phyloP scores from a whole-genome alignment of 2,113 vertebrate genomes.

The Numenius arquata region DNA sequence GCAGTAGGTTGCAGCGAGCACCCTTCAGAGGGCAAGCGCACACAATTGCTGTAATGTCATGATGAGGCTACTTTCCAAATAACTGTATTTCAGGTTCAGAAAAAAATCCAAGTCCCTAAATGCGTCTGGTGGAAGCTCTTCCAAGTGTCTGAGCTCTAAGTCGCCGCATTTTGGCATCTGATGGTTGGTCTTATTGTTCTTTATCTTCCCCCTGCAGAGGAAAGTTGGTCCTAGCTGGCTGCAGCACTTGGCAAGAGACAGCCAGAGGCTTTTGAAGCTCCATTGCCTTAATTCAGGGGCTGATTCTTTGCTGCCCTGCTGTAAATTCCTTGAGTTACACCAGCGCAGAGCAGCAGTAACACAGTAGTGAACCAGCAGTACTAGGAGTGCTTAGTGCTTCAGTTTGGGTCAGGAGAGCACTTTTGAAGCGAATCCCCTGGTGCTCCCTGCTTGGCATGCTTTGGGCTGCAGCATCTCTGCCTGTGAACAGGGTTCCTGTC shows the following conservation, averaged over 20 bases:
- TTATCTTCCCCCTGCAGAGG: neutral
- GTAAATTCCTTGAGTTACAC: neutral
- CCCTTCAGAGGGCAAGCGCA: neutral
- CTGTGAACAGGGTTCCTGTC: neutral
- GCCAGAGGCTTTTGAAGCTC: neutral
- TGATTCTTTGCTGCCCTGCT: neutral
- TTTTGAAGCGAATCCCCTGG: neutral
- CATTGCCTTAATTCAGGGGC: neutral
- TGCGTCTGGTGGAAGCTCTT: neutral
- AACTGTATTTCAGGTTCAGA: neutral
- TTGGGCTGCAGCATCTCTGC: neutral
- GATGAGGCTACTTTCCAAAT: neutral
- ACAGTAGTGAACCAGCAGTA: neutral
- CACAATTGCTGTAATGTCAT: rapidly evolving
- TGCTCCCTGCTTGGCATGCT: neutral
- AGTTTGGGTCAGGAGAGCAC: neutral
- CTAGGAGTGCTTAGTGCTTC: neutral
- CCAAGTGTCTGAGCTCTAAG: neutral
- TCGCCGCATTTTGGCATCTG: neutral
- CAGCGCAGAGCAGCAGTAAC: neutral
- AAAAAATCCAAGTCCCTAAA: neutral
- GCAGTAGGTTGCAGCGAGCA: neutral
- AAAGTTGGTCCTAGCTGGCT: neutral
- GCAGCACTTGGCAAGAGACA: neutral
- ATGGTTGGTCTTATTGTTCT: neutral